Percentiles rank a stretch among this genome's conserved stretches.
Conservation (phyloP, 1,140 invertebrate species). For the Nasonia vitripennis region DNA sequence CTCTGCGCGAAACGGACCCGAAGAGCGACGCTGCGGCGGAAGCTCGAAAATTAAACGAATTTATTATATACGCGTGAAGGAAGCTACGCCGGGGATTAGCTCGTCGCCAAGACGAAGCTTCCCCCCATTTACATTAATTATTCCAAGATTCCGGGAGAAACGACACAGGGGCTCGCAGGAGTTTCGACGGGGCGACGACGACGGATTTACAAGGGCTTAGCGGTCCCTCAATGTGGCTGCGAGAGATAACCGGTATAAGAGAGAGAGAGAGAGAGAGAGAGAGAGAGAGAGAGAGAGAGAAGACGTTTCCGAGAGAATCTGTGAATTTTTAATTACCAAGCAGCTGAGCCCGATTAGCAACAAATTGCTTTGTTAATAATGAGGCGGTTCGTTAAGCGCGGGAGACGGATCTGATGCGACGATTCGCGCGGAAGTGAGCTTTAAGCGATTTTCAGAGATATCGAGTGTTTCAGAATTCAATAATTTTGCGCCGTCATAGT, state of each 20-base stretch:
- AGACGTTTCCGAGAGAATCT: not conserved
- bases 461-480: no score
- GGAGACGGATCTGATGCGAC: no score
- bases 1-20: no score
- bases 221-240: conserved; percentile 25
- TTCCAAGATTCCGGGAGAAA: conserved; percentile 23
- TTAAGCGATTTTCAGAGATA: no score
- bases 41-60: not conserved
- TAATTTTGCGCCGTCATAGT: no score
- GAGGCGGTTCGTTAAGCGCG: no score
- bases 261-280: not conserved
- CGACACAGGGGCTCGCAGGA: not conserved
- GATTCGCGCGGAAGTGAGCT: no score
- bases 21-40: not conserved
- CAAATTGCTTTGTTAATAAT: conserved; percentile 26
- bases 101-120: not conserved
- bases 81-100: not conserved
- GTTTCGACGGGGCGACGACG: not conserved
- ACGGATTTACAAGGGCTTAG: conserved; percentile 34
- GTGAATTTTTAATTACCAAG: not conserved
- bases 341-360: not conserved
- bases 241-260: conserved; percentile 5
- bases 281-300: not conserved
- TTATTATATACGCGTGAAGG: not conserved
- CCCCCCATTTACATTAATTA: conserved; percentile 41